Evolutionary conservation across 2,888 invertebrate genomes (phyloP).

Genomic region (Cryptus armator): DNA sequence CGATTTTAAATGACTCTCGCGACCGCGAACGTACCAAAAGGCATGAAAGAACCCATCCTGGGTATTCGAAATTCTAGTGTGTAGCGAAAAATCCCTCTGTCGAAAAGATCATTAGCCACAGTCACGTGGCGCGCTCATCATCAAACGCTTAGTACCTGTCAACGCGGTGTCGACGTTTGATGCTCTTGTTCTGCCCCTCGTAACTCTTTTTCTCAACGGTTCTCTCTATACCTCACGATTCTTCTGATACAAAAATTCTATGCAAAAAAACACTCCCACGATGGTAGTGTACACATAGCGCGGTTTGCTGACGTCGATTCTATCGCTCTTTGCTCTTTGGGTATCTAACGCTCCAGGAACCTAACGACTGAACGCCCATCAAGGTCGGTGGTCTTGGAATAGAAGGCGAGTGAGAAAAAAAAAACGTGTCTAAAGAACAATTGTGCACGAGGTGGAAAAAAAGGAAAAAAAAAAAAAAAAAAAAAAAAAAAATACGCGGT

Average conservation of each 20-base stretch:
- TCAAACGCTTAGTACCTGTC: conserved; percentile 66
- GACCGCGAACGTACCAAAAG: background rate
- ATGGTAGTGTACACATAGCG: background rate
- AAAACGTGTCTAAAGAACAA: conserved; percentile 19
- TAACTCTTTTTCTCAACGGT: conserved; percentile 22
- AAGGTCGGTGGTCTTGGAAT: conserved; percentile 46
- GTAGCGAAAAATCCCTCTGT: conserved; percentile 19
- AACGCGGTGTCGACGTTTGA: conserved; percentile 39
- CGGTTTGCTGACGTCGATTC: background rate
- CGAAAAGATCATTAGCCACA: conserved; percentile 55
- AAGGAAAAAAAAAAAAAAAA: background rate
- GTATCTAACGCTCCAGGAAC: conserved; percentile 33
- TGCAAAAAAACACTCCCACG: conserved; percentile 56
- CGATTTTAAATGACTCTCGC: conserved; percentile 28
- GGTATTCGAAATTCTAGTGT: background rate
- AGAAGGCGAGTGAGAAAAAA: conserved; percentile 38
- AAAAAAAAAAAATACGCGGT: conserved; percentile 2
- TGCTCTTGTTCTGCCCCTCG: background rate
- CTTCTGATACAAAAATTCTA: conserved; percentile 41
- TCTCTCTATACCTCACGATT: conserved; percentile 17
- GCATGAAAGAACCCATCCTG: background rate
- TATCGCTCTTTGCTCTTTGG: conserved; percentile 3
- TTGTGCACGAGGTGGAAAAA: conserved; percentile 30
- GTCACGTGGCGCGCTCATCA: conserved; percentile 64
- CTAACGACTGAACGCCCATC: conserved; percentile 55